Conservation (phyloP, 2,113 vertebrate species). For the Psilopogon haemacephalus region DNA sequence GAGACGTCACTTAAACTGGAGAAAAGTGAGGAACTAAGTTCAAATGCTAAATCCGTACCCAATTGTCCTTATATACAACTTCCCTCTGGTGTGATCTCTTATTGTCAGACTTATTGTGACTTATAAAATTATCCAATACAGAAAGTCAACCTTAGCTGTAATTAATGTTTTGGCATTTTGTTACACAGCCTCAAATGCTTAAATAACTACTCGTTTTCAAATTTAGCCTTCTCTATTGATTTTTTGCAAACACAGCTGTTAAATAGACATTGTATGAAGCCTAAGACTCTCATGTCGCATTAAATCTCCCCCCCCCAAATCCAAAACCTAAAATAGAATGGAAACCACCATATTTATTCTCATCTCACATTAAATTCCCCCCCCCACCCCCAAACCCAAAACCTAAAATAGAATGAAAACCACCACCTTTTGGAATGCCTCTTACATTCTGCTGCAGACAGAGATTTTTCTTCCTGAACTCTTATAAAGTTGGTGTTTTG, state of each 20-base stretch:
- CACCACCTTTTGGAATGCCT: not conserved
- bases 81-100: not conserved
- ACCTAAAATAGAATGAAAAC: not conserved
- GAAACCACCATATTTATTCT: too few relatives aligned
- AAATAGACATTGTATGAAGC: not conserved
- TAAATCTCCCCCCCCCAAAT: not conserved
- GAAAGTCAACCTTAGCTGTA: not conserved
- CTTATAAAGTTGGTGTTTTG: fast-evolving
- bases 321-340: not conserved
- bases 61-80: not conserved
- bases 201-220: constrained; percentile 6
- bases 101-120: not conserved
- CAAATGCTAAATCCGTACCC: not conserved
- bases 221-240: not conserved
- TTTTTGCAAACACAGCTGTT: not conserved
- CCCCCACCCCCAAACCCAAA: too few relatives aligned
- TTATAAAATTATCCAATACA: not conserved
- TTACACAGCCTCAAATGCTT: not conserved
- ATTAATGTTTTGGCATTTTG: constrained; percentile 1
- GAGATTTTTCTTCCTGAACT: not conserved
- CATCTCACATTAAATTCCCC: not conserved
- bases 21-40: not conserved
- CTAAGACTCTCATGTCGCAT: not conserved
- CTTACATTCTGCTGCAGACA: not conserved
- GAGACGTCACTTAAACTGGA: not conserved